A percentile compares a stretch with the other conserved stretches of the same genome.
Evolutionary conservation across 2,113 vertebrate species (phyloP).

Genomic region (Carollia perspicillata): DNA sequence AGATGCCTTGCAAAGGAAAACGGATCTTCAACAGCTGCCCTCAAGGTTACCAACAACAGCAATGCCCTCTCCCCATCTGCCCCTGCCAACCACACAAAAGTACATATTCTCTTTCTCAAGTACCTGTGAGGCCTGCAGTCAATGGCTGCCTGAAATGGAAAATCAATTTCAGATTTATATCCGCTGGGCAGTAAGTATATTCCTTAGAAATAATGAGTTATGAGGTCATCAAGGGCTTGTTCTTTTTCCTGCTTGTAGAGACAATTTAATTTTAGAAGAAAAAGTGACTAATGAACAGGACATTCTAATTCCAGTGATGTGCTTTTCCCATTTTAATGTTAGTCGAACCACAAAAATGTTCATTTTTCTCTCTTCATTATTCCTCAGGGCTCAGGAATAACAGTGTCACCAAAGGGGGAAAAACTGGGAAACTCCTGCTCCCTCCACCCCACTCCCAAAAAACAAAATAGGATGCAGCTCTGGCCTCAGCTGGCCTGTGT

Average conservation of each 20-base stretch:
- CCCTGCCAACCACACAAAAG: rapidly evolving
- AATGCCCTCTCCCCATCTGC: background rate
- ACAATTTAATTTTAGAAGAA: conserved; percentile 68
- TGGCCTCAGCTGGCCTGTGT: background rate
- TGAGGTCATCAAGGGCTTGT: conserved; percentile 61
- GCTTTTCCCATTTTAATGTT: conserved; percentile 61
- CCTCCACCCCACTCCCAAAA: background rate
- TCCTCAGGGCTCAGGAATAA: conserved; percentile 41
- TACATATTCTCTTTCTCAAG: background rate
- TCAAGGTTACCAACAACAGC: background rate
- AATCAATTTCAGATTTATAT: conserved; percentile 69
- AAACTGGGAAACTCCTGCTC: background rate
- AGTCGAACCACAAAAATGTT: conserved; percentile 66
- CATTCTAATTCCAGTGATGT: conserved; percentile 62
- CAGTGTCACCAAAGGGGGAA: conserved; percentile 10
- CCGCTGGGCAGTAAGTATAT: conserved; percentile 50
- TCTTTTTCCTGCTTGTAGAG: conserved; percentile 69
- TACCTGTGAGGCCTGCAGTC: background rate
- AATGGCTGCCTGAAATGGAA: conserved; percentile 57
- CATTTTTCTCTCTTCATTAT: conserved; percentile 54
- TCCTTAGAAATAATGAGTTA: conserved; percentile 66
- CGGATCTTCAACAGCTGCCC: background rate
- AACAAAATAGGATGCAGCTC: background rate
- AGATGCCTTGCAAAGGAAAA: background rate
- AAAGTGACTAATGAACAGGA: conserved; percentile 65